These are phyloP conservation scores for Lordiphosa collinella DNA, from an alignment of 1,140 invertebrate species.

Conservation along the genomic window DNA sequence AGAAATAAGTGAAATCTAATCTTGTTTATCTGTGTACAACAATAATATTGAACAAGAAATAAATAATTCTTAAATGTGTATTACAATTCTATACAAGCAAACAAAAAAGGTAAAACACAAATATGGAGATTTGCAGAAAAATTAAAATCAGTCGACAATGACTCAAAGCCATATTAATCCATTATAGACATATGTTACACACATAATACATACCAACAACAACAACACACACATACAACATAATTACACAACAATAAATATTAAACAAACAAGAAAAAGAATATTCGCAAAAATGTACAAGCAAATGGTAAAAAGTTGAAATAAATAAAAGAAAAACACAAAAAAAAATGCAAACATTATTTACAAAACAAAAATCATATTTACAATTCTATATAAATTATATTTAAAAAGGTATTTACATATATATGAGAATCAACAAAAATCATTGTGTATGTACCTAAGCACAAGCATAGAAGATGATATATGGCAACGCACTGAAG, in stretches of 20 bases:
- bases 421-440: slow-evolving; percentile 30
- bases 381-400: slow-evolving; percentile 57
- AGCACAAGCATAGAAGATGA: not conserved
- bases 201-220: slow-evolving; percentile 25
- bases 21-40: slow-evolving; percentile 76
- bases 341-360: slow-evolving; percentile 50
- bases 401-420: slow-evolving; percentile 53
- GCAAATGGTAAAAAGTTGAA: slow-evolving; percentile 43
- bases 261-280: slow-evolving; percentile 16
- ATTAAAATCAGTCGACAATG: not conserved
- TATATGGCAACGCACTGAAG: too few relatives aligned
- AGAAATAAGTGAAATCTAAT: slow-evolving; percentile 55
- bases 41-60: slow-evolving; percentile 58
- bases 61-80: slow-evolving; percentile 69
- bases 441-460: slow-evolving; percentile 28
- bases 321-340: slow-evolving; percentile 35
- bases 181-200: slow-evolving; percentile 11
- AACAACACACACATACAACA: slow-evolving; percentile 21
- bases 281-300: slow-evolving; percentile 52
- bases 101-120: slow-evolving; percentile 6
- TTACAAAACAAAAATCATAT: slow-evolving; percentile 47
- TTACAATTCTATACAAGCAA: slow-evolving; percentile 49
- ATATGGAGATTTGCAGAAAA: not conserved
- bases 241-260: slow-evolving; percentile 30
- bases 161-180: slow-evolving; percentile 2